Conservation (phyloP, 1,140 invertebrate genomes). For the Stenopsyche tienmushanensis region DNA sequence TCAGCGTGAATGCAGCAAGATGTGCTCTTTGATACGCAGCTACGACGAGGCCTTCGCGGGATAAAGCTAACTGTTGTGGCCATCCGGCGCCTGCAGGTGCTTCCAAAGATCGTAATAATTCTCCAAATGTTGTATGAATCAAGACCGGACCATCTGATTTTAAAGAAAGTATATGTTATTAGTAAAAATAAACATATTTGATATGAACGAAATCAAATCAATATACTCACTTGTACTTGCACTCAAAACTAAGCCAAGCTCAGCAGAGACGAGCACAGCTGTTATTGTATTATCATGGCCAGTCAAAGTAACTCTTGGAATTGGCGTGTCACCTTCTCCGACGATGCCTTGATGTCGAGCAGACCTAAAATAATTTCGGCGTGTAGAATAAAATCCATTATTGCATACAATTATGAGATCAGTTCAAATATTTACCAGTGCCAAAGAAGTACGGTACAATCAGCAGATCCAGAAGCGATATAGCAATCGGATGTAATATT, state of each 20-base stretch:
- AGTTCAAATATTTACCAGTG: slow-evolving; percentile 76
- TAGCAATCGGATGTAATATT: slow-evolving; percentile 99
- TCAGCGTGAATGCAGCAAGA: slow-evolving; percentile 91
- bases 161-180: slow-evolving; percentile 33
- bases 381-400: background rate
- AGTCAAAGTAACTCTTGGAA: slow-evolving; percentile 92
- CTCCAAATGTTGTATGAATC: slow-evolving; percentile 97
- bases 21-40: slow-evolving; percentile 90
- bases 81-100: slow-evolving; percentile 75
- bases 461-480: slow-evolving; percentile 94
- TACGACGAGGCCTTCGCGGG: slow-evolving; percentile 93
- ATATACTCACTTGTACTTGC: slow-evolving; percentile 76
- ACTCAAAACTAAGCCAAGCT: slow-evolving; percentile 96
- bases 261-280: slow-evolving; percentile 94
- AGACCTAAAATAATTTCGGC: slow-evolving; percentile 49
- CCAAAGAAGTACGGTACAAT: slow-evolving; percentile 97
- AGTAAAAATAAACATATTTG: slow-evolving; percentile 20
- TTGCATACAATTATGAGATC: background rate
- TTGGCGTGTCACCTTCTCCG: slow-evolving; percentile 92
- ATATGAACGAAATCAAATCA: background rate
- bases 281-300: slow-evolving; percentile 96
- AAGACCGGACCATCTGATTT: slow-evolving; percentile 86
- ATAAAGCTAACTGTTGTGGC: slow-evolving; percentile 91
- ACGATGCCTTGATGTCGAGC: slow-evolving; percentile 94
- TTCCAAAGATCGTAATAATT: slow-evolving; percentile 89